Evolutionary conservation across 1,140 invertebrate genomes (phyloP).

Genomic region (Grapholita molesta): DNA sequence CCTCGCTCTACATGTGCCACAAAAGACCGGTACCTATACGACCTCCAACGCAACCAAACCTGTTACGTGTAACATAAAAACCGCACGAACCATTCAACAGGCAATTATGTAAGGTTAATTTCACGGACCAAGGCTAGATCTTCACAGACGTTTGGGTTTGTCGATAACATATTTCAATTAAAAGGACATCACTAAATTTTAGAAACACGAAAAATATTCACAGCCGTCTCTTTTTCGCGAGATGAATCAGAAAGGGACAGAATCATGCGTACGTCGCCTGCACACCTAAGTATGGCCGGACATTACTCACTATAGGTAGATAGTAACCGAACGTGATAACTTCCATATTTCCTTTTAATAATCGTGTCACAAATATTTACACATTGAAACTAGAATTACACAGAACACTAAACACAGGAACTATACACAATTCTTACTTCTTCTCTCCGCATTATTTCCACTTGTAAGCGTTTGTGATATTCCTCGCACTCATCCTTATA

Average conservation of each 20-base stretch:
- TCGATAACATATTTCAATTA: conserved; percentile 40
- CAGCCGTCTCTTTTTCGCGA: conserved; percentile 53
- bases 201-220: conserved; percentile 52
- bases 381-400: conserved; percentile 41
- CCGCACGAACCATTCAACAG: conserved; percentile 4
- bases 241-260: conserved; percentile 64
- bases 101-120: conserved; percentile 42
- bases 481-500: conserved; percentile 98
- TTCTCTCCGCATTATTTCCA: conserved; percentile 94
- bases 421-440: conserved; percentile 88
- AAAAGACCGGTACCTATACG: conserved; percentile 58
- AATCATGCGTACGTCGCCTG: conserved; percentile 74
- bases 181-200: conserved; percentile 43
- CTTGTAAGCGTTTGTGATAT: conserved; percentile 92
- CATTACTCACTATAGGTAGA: conserved; percentile 76
- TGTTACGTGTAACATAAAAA: conserved; percentile 67
- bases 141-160: conserved; percentile 2
- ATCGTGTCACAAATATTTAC: conserved; percentile 42
- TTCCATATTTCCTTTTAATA: conserved; percentile 38
- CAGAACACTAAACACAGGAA: conserved; percentile 59
- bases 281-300: conserved; percentile 77
- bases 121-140: conserved; percentile 29
- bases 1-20: conserved; percentile 64
- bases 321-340: conserved; percentile 64
- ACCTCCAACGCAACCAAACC: conserved; percentile 72